These are phyloP conservation scores for Apamea monoglypha DNA, from an alignment of 2,888 invertebrate species.

Conservation along the genomic window DNA sequence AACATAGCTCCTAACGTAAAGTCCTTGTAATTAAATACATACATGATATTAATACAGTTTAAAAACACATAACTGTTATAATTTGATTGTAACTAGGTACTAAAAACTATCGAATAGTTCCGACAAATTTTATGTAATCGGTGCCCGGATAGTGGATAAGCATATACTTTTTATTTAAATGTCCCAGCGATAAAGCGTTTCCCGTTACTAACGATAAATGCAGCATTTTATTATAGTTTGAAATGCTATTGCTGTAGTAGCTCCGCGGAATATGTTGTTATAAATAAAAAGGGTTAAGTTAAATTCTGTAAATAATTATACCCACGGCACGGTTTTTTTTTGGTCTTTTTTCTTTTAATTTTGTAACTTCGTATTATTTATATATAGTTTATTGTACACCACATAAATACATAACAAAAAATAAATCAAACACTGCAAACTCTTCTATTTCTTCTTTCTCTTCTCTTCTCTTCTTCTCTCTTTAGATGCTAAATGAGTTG, in stretches of 20 bases:
- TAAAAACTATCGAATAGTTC: conserved; percentile 29
- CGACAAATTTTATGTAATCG: conserved; percentile 55
- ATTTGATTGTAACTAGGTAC: conserved; percentile 1
- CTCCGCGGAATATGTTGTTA: conserved; percentile 17
- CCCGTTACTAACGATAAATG: conserved; percentile 64
- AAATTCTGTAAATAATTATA: neutral
- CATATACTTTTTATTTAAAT: conserved; percentile 53
- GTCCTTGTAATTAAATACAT: no score
- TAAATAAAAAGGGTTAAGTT: neutral
- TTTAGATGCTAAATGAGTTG: no score
- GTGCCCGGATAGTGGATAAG: conserved; percentile 58
- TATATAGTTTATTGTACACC: no score
- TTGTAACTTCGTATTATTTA: no score
- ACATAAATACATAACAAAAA: no score
- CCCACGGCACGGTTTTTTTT: neutral
- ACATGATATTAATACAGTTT: neutral
- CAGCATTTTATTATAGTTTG: conserved; percentile 47
- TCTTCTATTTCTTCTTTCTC: neutral
- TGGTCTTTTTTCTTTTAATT: neutral
- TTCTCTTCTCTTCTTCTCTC: no score
- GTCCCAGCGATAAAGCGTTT: conserved; percentile 67
- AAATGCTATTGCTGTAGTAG: conserved; percentile 24
- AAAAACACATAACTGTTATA: no score
- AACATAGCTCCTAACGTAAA: neutral
- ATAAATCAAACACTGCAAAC: no score